Base-by-base conservation (phyloP, 2,888 invertebrate genomes). In the Tetragonisca angustula region DNA sequence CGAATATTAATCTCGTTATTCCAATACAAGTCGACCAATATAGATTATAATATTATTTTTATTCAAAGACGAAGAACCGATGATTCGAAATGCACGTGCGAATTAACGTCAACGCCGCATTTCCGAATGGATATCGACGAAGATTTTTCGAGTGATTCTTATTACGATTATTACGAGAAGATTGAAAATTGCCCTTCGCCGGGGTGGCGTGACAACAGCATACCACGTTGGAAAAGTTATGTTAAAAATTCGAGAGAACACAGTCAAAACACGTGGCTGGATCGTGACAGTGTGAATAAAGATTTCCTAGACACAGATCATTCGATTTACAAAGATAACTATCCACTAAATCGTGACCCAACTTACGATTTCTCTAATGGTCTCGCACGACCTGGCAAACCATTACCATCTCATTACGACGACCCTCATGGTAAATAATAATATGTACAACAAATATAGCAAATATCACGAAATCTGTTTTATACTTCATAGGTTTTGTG, bases 151-250 rank as follows among this genome's bases (percentile, higher is more conserved):
- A 96, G 96, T 15, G 97, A 97, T 90, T 95, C 96, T 50, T 96
- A 97, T 88, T 98, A 97, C 90, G 98, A 98, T 91, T 97, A 97
- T 92, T 98, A 97, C 92, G 97, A 97, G 90, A 95, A 97, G 54
- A 97, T 97, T 94, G 95, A 97, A 43, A 97, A 97, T 91, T 97
- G 97, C 80, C 70, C 74, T 11, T 32, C 32, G 13, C 36, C 64
- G 4, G 24, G 32, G 32, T 27, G 36, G n/a, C n/a, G 5, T 27
- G 62, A 36, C 21, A 54, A 49, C 49, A 52, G 13, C n/a, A 9
- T 43, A 19, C 13, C 50, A 17, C 56, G 36, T 13, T 80, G 50
- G 76, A 65, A n/a, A 19, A 36, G 36, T 24, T 52, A 9, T 9
- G 6, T 36, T 15, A 65, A 71, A 67, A n/a, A 15, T 27, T 52